Conservation (phyloP, 1,140 invertebrate species). For the Coelopa frigida region DNA sequence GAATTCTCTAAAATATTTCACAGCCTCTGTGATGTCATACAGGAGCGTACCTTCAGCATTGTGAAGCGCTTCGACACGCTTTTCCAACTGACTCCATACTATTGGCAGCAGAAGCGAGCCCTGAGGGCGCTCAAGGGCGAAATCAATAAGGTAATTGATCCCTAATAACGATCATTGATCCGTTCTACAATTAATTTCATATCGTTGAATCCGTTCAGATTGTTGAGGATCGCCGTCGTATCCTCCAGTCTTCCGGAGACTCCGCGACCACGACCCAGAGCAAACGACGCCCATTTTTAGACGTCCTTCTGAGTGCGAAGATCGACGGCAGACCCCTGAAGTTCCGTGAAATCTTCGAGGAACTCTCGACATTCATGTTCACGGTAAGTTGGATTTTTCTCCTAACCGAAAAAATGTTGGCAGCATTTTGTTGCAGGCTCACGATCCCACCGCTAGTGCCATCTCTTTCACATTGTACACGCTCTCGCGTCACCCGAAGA, state of each 20-base stretch:
- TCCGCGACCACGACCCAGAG: too few relatives aligned
- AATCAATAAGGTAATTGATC: constrained; percentile 24
- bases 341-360: constrained; percentile 60
- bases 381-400: constrained; percentile 50
- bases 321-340: constrained; percentile 52
- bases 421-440: constrained; percentile 48
- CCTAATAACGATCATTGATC: neutral
- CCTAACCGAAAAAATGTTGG: neutral
- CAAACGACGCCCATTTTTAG: constrained; percentile 29
- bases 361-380: constrained; percentile 67
- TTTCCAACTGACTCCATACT: constrained; percentile 33
- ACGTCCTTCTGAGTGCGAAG: constrained; percentile 34
- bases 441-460: constrained; percentile 31
- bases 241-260: constrained; percentile 9
- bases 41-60: constrained; percentile 37
- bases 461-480: constrained; percentile 36
- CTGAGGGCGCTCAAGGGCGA: constrained; percentile 22
- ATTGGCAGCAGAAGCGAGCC: constrained; percentile 29
- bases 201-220: constrained; percentile 23
- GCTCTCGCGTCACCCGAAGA: constrained; percentile 27
- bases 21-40: constrained; percentile 34
- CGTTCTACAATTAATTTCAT: too few relatives aligned
- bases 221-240: constrained; percentile 18
- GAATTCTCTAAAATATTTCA: too few relatives aligned
- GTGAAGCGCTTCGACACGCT: constrained; percentile 38